Base-by-base conservation (phyloP, 2,113 vertebrate genomes). In the Nasalis larvatus region DNA sequence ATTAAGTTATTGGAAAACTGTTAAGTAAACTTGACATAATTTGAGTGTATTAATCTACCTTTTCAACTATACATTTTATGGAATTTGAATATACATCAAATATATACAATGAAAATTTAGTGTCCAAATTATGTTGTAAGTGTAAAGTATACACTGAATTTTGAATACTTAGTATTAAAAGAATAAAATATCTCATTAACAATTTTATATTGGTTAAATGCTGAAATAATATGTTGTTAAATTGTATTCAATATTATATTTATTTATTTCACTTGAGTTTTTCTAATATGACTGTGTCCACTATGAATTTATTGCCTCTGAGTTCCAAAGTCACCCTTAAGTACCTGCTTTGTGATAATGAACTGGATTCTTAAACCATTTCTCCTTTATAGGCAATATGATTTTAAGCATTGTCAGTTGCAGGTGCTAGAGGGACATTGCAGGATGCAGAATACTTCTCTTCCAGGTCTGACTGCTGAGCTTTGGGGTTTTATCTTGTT, bases 81-180 rank as follows among this genome's bases (percentile, higher is more conserved):
- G 86, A 95, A 83, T 20, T 91, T 77, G 54, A 81, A 93, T 58
- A 42, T 0, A 40, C 13, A 88, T 71, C 35, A 95, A 93, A 10
- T 58, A 13, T 18, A 81, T 49, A n/a, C 3, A 16, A 74, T 54
- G 47, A 84, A 96, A 96, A 30, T 35, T 52, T 74, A n/a, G 52
- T 66, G 21, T 78, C 35, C 47, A 86, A 82, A 71, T 37, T 95
- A 23, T 14, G 3, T 4, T 74, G 0, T 68, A 58, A 88, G 23
- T 60, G 23, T 9, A 89, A 95, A 96, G 42, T 40, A 86, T 27
- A 89, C 4, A 78, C 20, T 89, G 16, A 32, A 81, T 60, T 92
- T 97, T 95, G 32, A 94, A 95, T 71, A 45, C 20, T 76, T 92
- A 52, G 20, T 47, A 73, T 16, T 71, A 86, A 66, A 52, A 40